These are phyloP conservation scores for Adineta ricciae DNA, from an alignment of 2,888 invertebrate genomes.

Conservation along the genomic window DNA sequence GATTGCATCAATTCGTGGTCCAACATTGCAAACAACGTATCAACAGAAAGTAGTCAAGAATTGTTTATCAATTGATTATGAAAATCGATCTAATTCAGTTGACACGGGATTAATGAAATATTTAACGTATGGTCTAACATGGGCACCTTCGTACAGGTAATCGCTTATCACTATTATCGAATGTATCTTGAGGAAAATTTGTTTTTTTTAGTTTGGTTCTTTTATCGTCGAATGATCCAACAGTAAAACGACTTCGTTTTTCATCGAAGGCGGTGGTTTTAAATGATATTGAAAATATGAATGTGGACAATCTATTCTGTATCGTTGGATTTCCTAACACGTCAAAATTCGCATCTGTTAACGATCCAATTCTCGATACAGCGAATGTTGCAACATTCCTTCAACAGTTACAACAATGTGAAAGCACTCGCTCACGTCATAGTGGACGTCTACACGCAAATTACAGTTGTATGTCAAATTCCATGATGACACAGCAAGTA, in stretches of 20 bases:
- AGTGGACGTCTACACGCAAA: neutral
- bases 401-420: neutral
- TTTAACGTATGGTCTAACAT: constrained; percentile 1
- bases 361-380: neutral
- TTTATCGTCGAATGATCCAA: neutral
- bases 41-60: neutral
- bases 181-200: too few relatives aligned
- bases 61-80: neutral
- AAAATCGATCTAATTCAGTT: neutral
- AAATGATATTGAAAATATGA: constrained; percentile 21
- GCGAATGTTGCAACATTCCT: neutral
- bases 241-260: neutral
- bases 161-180: too few relatives aligned
- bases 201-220: neutral
- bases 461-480: neutral
- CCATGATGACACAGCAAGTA: neutral
- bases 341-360: neutral
- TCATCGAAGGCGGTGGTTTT: neutral
- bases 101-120: neutral
- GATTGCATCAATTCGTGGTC: neutral
- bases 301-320: neutral
- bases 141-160: constrained; percentile 19
- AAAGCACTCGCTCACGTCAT: neutral
- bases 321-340: constrained; percentile 12
- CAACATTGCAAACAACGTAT: neutral